Conservation (phyloP, 2,113 vertebrate species). For the Nycticryphes semicollaris region DNA sequence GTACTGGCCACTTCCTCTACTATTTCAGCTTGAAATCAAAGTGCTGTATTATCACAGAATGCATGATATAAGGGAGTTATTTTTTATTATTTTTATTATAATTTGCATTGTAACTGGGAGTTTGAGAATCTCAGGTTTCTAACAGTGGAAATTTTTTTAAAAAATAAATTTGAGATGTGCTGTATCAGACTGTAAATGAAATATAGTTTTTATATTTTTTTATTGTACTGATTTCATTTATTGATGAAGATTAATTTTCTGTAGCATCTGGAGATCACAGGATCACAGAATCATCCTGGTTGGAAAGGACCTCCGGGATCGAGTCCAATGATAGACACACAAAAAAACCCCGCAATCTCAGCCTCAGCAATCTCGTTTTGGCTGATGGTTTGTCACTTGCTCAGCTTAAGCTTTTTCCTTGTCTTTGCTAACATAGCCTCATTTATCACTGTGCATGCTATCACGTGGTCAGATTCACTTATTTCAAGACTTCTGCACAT, state of each 20-base stretch:
- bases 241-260: background rate
- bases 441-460: background rate
- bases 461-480: background rate
- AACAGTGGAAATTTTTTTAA: background rate
- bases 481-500: background rate
- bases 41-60: background rate
- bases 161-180: background rate
- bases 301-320: too few relatives aligned
- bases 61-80: background rate
- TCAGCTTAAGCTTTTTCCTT: background rate
- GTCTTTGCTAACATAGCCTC: background rate
- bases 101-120: background rate
- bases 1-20: background rate
- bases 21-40: background rate
- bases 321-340: too few relatives aligned
- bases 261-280: background rate
- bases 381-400: background rate
- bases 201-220: background rate
- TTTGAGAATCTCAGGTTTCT: background rate
- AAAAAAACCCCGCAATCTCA: too few relatives aligned
- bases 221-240: background rate
- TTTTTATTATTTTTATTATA: background rate
- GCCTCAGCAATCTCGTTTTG: too few relatives aligned
- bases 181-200: background rate
- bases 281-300: too few relatives aligned